Percentiles rank a stretch among this genome's conserved stretches.
phyloP scores from a whole-genome alignment of 2,888 invertebrate species.

The Mythimna impura region DNA sequence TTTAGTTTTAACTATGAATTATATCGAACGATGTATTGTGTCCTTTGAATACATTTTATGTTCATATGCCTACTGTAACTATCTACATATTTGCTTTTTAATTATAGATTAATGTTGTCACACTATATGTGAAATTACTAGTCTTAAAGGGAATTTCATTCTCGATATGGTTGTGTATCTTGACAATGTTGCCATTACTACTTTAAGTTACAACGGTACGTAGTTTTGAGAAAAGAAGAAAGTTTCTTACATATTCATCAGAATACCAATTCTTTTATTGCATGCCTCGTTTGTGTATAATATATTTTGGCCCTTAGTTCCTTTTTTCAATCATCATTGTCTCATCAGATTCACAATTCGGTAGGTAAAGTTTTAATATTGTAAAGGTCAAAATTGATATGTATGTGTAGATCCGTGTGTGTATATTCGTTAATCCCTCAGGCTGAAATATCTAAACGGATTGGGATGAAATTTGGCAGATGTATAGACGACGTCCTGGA shows the following conservation, averaged over 20 bases:
- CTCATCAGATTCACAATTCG: no score
- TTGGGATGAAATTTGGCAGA: no score
- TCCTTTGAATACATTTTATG: background rate
- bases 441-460: no score
- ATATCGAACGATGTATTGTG: constrained; percentile 40
- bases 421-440: no score
- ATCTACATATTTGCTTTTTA: constrained; percentile 5
- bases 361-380: no score
- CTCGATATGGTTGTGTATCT: background rate
- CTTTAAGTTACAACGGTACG: background rate
- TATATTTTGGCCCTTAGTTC: no score
- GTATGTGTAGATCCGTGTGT: no score
- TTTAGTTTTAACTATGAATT: constrained; percentile 39
- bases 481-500: no score
- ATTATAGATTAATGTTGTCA: constrained; percentile 3
- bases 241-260: background rate
- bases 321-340: no score
- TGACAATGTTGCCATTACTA: constrained; percentile 16
- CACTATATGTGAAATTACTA: background rate
- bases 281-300: background rate
- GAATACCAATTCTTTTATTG: background rate
- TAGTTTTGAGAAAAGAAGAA: background rate
- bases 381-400: no score
- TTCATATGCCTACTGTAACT: background rate
- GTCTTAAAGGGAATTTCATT: background rate